These are phyloP conservation scores for Arizona elegans DNA, from an alignment of 2,113 vertebrate genomes.

Conservation along the genomic window DNA sequence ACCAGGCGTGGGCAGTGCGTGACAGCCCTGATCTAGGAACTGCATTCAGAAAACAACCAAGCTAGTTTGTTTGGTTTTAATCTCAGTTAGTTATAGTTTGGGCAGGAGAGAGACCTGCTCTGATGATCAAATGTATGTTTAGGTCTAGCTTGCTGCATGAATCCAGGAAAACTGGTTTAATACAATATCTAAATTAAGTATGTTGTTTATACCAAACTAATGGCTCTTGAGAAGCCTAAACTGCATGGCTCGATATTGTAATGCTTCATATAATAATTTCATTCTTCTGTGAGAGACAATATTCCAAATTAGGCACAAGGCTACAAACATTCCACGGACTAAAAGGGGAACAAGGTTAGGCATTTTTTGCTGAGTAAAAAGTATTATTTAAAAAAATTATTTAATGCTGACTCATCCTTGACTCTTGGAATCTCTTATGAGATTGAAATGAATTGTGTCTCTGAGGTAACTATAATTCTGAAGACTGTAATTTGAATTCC, in stretches of 20 bases:
- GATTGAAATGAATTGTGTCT: not conserved
- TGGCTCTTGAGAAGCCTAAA: not conserved
- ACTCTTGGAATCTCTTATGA: not conserved
- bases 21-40: not conserved
- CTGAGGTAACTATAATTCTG: not conserved
- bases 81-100: not conserved
- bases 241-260: not conserved
- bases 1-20: too few relatives aligned
- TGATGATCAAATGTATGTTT: not conserved
- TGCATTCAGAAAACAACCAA: not conserved
- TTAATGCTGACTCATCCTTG: not conserved
- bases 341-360: not conserved
- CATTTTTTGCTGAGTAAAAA: not conserved
- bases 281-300: not conserved
- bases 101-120: not conserved
- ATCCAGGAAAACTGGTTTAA: not conserved
- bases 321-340: not conserved
- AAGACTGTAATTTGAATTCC: not conserved
- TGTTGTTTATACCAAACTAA: not conserved
- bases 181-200: not conserved
- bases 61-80: not conserved
- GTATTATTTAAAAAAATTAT: not conserved
- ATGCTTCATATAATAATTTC: not conserved
- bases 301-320: not conserved
- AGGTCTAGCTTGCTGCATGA: not conserved